These are phyloP conservation scores for Motacilla alba DNA, from an alignment of 2,113 vertebrate species.

Conservation along the genomic window DNA sequence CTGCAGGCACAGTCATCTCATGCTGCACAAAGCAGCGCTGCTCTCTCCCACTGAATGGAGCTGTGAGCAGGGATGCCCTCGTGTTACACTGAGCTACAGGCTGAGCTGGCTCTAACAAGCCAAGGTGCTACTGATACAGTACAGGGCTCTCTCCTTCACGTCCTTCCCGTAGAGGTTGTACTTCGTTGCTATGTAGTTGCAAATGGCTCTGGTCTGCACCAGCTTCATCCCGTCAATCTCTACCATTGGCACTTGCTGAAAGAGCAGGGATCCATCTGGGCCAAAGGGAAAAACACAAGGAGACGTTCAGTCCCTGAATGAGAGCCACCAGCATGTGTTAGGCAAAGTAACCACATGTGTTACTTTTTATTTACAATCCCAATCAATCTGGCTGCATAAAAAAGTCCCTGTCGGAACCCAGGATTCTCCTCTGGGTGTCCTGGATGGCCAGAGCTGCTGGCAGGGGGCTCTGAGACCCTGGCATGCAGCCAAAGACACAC, in stretches of 20 bases:
- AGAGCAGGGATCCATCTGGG: not conserved
- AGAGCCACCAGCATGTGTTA: not conserved
- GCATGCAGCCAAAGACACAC: no score
- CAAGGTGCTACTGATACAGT: not conserved
- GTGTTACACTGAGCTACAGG: not conserved
- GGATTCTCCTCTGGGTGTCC: no score
- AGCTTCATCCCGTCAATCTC: not conserved
- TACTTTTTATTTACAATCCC: no score
- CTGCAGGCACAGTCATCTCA: rapidly evolving
- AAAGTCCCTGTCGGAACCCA: no score
- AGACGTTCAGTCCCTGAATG: not conserved
- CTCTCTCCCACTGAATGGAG: not conserved
- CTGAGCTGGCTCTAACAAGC: not conserved
- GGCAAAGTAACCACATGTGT: not conserved
- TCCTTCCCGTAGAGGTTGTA: constrained; percentile 76
- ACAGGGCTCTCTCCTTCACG: constrained; percentile 79
- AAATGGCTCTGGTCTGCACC: not conserved
- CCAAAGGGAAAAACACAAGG: not conserved
- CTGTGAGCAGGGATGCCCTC: not conserved
- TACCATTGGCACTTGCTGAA: not conserved
- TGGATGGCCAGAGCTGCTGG: no score
- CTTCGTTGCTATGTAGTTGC: not conserved
- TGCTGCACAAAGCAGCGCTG: not conserved
- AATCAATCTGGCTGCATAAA: not conserved
- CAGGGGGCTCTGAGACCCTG: no score